These are phyloP conservation scores for Drosophila subquinaria DNA, from an alignment of 2,888 invertebrate genomes.

Conservation along the genomic window DNA sequence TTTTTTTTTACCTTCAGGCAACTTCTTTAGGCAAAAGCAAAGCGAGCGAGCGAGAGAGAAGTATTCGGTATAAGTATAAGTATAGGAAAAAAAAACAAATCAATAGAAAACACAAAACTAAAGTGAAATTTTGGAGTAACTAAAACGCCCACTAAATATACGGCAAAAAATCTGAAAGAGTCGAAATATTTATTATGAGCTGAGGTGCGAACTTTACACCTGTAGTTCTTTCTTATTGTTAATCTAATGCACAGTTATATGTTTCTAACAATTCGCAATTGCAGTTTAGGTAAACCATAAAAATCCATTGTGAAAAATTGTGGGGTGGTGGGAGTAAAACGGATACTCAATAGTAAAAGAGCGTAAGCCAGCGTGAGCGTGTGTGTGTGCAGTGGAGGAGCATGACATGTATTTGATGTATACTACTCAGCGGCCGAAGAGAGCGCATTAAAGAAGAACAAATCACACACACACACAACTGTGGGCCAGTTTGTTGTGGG, in stretches of 20 bases:
- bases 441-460: conserved; percentile 66
- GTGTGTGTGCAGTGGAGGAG: conserved; percentile 57
- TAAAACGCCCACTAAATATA: conserved; percentile 54
- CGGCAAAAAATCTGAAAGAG: conserved; percentile 31
- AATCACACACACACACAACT: conserved; percentile 54
- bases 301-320: conserved; percentile 81
- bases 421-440: conserved; percentile 70
- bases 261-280: conserved; percentile 49
- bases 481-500: conserved; percentile 46
- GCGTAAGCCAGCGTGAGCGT: conserved; percentile 61
- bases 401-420: conserved; percentile 71
- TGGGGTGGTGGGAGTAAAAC: conserved; percentile 82
- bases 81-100: conserved; percentile 28
- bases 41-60: too few relatives aligned
- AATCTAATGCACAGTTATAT: background rate
- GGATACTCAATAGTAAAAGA: conserved; percentile 77
- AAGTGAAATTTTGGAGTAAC: conserved; percentile 37
- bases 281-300: conserved; percentile 75
- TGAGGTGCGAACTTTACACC: background rate
- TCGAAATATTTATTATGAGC: conserved; percentile 30
- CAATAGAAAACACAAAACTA: conserved; percentile 28
- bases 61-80: too few relatives aligned
- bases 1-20: too few relatives aligned
- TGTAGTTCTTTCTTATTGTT: conserved; percentile 14
- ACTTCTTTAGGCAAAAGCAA: too few relatives aligned